Conservation (phyloP, 2,888 invertebrate genomes). For the Lamellibrachia satsuma region DNA sequence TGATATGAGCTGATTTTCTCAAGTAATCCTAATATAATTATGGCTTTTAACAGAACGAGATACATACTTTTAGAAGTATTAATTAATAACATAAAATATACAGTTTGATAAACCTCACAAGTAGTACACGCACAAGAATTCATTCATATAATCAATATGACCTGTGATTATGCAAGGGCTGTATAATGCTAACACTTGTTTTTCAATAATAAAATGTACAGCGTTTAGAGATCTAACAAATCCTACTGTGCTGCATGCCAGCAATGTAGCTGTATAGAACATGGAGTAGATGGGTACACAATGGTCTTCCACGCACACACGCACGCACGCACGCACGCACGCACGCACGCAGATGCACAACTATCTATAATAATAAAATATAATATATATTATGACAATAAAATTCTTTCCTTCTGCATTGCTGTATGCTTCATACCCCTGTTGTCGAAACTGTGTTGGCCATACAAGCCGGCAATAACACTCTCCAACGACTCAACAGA, state of each 20-base stretch:
- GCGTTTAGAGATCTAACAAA: not conserved
- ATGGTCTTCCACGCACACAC: not conserved
- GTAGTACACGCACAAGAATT: not conserved
- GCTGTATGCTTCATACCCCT: slow-evolving; percentile 20
- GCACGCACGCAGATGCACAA: not conserved
- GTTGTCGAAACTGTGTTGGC: slow-evolving; percentile 35
- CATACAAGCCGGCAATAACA: slow-evolving; percentile 56
- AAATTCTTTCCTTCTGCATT: not conserved
- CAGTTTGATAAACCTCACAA: not conserved
- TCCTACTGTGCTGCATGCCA: too few relatives aligned
- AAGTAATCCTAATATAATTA: not conserved
- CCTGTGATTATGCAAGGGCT: too few relatives aligned
- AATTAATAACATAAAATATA: not conserved
- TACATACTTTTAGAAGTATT: not conserved
- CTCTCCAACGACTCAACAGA: slow-evolving; percentile 56
- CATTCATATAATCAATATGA: too few relatives aligned
- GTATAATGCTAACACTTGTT: too few relatives aligned
- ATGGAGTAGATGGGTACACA: not conserved
- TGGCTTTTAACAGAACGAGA: not conserved
- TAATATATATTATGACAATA: too few relatives aligned
- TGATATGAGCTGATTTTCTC: not conserved
- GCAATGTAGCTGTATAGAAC: too few relatives aligned
- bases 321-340: not conserved
- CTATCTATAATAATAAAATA: too few relatives aligned
- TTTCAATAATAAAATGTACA: too few relatives aligned